These are phyloP conservation scores for Brachionus asplanchnoidis DNA, from an alignment of 1,140 invertebrate genomes.

Conservation along the genomic window DNA sequence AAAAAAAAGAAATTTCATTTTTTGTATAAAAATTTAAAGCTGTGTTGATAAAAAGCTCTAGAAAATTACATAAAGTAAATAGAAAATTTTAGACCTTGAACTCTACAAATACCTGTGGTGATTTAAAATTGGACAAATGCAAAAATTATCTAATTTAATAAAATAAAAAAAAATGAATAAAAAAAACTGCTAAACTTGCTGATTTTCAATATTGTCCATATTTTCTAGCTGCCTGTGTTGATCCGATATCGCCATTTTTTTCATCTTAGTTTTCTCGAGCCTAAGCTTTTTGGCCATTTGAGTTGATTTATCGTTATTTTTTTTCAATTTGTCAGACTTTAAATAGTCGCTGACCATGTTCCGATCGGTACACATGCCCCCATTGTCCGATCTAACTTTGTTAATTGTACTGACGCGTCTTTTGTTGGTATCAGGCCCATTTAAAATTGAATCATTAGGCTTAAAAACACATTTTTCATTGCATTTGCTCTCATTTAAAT, in stretches of 20 bases:
- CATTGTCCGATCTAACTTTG: not conserved
- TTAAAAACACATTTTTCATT: not conserved
- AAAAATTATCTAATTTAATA: not conserved
- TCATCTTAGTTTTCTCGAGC: not conserved
- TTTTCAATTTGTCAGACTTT: not conserved
- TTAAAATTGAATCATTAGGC: not conserved
- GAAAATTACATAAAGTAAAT: not conserved
- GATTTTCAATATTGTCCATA: not conserved
- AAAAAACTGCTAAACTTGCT: not conserved
- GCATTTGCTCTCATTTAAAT: not conserved
- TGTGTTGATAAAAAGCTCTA: not conserved
- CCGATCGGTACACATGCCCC: not conserved
- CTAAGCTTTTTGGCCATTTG: not conserved
- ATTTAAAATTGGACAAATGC: not conserved
- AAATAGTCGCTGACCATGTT: not conserved
- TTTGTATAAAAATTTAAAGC: not conserved
- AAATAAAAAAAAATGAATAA: not conserved
- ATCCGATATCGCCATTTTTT: not conserved
- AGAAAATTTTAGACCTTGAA: not conserved
- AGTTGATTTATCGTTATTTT: not conserved
- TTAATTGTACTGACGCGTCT: not conserved
- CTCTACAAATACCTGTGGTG: not conserved
- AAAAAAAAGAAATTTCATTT: not conserved
- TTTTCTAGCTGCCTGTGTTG: not conserved
- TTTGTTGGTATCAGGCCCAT: not conserved